Base-by-base conservation (phyloP, 2,113 vertebrate genomes). In the Pelvicachromis taeniatus region DNA sequence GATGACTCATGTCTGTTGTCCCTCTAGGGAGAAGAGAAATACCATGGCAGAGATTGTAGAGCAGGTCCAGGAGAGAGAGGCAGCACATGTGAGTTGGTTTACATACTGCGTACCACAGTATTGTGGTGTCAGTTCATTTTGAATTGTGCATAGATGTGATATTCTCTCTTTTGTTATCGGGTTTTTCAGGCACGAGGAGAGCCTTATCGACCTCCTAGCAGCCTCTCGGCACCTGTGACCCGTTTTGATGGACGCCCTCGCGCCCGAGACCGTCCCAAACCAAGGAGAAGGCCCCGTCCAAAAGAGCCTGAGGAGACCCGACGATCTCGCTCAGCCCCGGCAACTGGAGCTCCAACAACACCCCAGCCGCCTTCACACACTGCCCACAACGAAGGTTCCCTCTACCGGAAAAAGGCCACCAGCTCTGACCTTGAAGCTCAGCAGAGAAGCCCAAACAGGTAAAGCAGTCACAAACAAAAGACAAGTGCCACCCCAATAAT, bases 41-140 rank as follows among this genome's bases (percentile, higher is more conserved):
- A 98, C 98, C 0, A 95, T 99, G 93, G 97, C 97, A 6, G 98
- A 99, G 87, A 98, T 99, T 58, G 98, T 99, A 78, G 98, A 99
- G 87, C 98, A 99, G 92, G 96, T 96, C 45, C 97, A 99, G 91
- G 98, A 99, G 92, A 97, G 97, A 94, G 98, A 98, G 90, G 96
- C 97, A 59, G 94, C 95, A 80, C 33, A 87, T 58, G 95, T 96
- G 86, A 94, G 94, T 86, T 38, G 40, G 26, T 29, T 78, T 13
- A 12, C 6, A 42, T 58, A 9, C 12, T 38, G 14, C 48, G 4
- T 9, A 55, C 33, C 0, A 19, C 29, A 26, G 21, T n/a, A 1
- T 1, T 26, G 59, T 65, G 53, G 14, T 48, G 26, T n/a, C 23
- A 21, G 17, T 23, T 87, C 4, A 29, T 77, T 4, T 63, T 29